Conservation (phyloP, 2,797 vertebrate species). For the Acomys russatus region DNA sequence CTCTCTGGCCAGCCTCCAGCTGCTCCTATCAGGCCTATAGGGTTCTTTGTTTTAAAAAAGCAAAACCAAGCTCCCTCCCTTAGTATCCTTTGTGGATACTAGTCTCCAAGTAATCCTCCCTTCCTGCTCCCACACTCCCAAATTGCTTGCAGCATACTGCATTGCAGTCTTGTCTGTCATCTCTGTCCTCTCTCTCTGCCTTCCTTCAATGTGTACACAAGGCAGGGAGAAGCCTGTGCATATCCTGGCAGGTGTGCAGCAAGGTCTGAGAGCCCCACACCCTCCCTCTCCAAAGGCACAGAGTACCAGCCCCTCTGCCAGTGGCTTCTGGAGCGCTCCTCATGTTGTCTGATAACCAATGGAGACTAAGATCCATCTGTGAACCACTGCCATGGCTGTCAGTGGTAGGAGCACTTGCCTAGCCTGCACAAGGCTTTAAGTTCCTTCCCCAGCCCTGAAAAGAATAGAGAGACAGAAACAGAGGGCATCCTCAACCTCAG, state of each 20-base stretch:
- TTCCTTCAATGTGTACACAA: background rate
- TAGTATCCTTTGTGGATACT: too few relatives aligned
- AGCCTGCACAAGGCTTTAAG: fast-evolving
- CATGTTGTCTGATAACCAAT: fast-evolving
- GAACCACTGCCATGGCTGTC: background rate
- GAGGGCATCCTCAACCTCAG: background rate
- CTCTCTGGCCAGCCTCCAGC: background rate
- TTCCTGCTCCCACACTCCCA: background rate
- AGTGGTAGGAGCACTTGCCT: background rate
- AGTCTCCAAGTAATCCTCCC: background rate
- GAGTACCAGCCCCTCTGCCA: background rate
- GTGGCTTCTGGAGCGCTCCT: background rate
- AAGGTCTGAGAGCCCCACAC: background rate
- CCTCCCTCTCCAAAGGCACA: background rate
- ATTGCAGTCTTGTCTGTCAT: background rate
- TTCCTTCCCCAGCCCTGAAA: background rate
- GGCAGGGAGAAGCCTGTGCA: background rate
- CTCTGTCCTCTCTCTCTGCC: background rate
- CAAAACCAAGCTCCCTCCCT: too few relatives aligned
- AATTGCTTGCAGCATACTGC: background rate
- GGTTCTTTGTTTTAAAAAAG: background rate
- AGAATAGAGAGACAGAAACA: background rate
- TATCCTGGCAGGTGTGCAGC: background rate
- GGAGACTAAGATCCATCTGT: background rate
- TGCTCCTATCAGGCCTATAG: background rate